Percentiles rank a stretch among this genome's conserved stretches.
Evolutionary conservation across 2,113 vertebrate species (phyloP).

Genomic region (Pelecanoides urinatrix): DNA sequence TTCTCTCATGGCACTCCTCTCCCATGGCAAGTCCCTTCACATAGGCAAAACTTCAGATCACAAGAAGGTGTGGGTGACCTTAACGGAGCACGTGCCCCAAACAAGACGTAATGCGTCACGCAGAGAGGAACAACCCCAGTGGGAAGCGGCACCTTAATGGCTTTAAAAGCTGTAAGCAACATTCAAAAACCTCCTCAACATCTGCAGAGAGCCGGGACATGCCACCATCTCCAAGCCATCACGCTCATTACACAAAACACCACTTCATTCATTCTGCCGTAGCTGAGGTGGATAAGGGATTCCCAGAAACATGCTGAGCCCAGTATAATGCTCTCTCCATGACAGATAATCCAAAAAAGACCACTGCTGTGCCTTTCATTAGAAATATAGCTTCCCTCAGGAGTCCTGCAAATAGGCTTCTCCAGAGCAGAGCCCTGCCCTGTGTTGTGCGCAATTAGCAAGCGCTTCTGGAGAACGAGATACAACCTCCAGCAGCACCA

Average conservation of each 20-base stretch:
- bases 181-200: not conserved
- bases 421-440: not conserved
- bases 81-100: accelerated
- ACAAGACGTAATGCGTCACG: not conserved
- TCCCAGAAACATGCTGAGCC: accelerated
- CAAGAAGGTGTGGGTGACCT: not conserved
- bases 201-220: not conserved
- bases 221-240: not conserved
- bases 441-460: not conserved
- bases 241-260: accelerated
- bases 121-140: not conserved
- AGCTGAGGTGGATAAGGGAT: not conserved
- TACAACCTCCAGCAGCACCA: not conserved
- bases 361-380: not conserved
- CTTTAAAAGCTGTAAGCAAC: not conserved
- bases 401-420: not conserved
- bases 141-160: not conserved
- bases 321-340: accelerated
- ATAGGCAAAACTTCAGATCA: not conserved
- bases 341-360: not conserved
- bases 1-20: not conserved
- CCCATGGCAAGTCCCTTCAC: not conserved
- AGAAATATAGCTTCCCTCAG: not conserved
- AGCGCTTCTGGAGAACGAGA: not conserved
- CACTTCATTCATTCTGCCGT: not conserved